Conservation (phyloP, 2,888 invertebrate genomes). For the Cryptocephalus primarius region DNA sequence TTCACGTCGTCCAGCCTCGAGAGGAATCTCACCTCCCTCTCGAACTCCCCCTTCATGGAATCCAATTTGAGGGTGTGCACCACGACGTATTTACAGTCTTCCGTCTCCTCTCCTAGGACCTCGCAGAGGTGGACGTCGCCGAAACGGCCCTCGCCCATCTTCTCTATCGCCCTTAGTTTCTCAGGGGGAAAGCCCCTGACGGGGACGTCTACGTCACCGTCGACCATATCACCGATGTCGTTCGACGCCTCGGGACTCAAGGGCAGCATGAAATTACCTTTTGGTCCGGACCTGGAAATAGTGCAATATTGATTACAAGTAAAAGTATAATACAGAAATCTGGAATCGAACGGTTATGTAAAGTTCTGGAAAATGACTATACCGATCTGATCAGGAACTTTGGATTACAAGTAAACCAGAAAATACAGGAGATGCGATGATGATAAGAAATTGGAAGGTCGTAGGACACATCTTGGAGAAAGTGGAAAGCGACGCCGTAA, state of each 20-base stretch:
- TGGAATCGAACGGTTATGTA: no score
- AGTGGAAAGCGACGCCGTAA: no score
- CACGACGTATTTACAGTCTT: constrained; percentile 45
- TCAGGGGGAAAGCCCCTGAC: constrained; percentile 58
- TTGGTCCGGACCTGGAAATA: constrained; percentile 29
- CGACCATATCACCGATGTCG: constrained; percentile 30
- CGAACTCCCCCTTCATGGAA: constrained; percentile 56
- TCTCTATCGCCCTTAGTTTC: constrained; percentile 62
- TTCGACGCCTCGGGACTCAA: constrained; percentile 37
- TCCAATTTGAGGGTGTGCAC: constrained; percentile 60
- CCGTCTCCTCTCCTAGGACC: constrained; percentile 33
- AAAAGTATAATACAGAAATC: no score
- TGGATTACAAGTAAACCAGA: no score
- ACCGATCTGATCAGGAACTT: no score
- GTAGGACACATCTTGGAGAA: no score
- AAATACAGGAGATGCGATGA: no score
- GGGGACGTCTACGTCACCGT: constrained; percentile 39
- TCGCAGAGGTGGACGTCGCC: constrained; percentile 63
- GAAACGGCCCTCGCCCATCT: constrained; percentile 65
- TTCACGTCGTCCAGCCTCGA: constrained; percentile 59
- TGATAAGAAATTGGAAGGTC: no score
- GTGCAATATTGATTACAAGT: no score
- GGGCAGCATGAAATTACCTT: constrained; percentile 30
- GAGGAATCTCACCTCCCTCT: constrained; percentile 55
- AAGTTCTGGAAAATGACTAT: no score